Evolutionary conservation across 1,140 invertebrate genomes (phyloP), one percentile per base, ranked within the genome.

Genomic region (Prorops nasuta): DNA sequence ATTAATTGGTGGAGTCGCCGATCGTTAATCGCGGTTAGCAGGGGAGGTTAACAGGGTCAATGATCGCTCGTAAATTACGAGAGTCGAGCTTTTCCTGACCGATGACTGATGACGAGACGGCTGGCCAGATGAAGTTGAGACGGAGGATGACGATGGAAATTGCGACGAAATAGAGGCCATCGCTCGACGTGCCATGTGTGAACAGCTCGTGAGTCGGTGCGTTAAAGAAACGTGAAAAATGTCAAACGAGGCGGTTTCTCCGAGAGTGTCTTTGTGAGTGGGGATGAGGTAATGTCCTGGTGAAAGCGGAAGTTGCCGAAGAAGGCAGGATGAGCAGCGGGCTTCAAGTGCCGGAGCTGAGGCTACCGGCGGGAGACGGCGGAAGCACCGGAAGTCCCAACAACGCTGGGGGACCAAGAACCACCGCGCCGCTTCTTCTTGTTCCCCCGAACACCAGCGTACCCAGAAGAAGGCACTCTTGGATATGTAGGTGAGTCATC

Each of bases 401-500:
- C 37, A 41, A 38, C 17, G 50, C 45, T 3, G 44, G 34, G 0
- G 53, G 56, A n/a, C 49, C 40, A 2, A 62, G 56, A 36, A 58
- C 65, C 38, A 70, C 64, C 18, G 65, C 64, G 10, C 72, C 75
- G 10, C 54, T 75, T 15, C 54, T 77, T 34, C 66, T 77, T 14
- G 71, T 74, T 6, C 72, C 74, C 20, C 71, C 67, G n/a, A 71
- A 4, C 24, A 28, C 60, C 56, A 71, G 54, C 51, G 68, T 74
- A 56, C 71, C 75, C 15, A 70, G 71, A 44, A 71, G 76, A 49
- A 61, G 76, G 44, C 76, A 78, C 61, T 78, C 76, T 17, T 78
- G 74, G 76, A 76, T 78, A 49, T 77, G 74, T 47, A 52, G 76
- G 76, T 78, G 67, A 74, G 75, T 75, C 49, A 10, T 28, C 24